Evolutionary conservation across 2,888 invertebrate genomes (phyloP).

Genomic region (Zhuqinia jingwanae): DNA sequence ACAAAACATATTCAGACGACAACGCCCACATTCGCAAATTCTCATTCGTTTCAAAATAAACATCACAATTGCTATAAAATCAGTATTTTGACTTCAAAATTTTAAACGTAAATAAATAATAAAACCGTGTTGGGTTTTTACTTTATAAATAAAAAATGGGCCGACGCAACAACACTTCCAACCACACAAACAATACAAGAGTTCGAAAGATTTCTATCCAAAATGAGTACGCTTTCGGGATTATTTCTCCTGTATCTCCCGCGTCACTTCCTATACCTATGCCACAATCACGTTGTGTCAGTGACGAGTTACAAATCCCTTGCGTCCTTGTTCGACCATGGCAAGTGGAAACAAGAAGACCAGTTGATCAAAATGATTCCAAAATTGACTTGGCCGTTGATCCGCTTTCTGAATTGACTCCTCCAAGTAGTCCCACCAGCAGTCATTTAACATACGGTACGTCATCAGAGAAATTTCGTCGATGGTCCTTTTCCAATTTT

Average conservation of each 20-base stretch:
- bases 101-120: no score
- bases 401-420: slow-evolving; percentile 38
- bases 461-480: slow-evolving; percentile 59
- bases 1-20: slow-evolving; percentile 12
- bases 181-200: neutral
- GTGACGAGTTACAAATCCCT: slow-evolving; percentile 54
- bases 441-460: slow-evolving; percentile 10
- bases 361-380: slow-evolving; percentile 3
- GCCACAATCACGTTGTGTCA: slow-evolving; percentile 24
- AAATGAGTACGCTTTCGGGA: slow-evolving; percentile 75
- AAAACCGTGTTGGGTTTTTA: no score
- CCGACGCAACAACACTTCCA: slow-evolving; percentile 12
- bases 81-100: no score
- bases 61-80: no score
- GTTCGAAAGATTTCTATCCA: slow-evolving; percentile 72
- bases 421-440: neutral
- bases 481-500: slow-evolving; percentile 74
- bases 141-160: no score
- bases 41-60: neutral
- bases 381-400: slow-evolving; percentile 54
- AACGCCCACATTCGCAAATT: slow-evolving; percentile 14
- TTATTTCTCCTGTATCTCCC: slow-evolving; percentile 71
- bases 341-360: slow-evolving; percentile 53
- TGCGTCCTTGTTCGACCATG: slow-evolving; percentile 51
- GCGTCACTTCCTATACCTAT: slow-evolving; percentile 43